Base-by-base conservation (phyloP, 2,113 vertebrate species). In the Lophius piscatorius region DNA sequence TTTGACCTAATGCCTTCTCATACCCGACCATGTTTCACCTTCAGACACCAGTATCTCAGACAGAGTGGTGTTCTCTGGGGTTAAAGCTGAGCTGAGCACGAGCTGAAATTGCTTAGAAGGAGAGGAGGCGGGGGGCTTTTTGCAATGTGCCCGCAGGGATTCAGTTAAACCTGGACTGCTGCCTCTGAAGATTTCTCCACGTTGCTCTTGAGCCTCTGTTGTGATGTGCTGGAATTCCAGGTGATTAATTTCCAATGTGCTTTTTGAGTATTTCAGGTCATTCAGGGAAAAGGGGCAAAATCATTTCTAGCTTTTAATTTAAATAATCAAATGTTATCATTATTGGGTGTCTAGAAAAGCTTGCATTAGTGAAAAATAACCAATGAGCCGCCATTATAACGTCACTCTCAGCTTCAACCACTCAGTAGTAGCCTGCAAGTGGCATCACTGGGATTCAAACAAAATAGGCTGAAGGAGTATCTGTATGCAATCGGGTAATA, bases 141-240 rank as follows among this genome's bases (percentile, higher is more conserved):
- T 24, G 40, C 33, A 18, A 41, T 51, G 34, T 54, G 56, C 47
- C 39, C 29, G 18, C 21, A 1, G 41, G 78, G 81, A 57, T 86
- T 68, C 57, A 6, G 51, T 56, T 86, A 84, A 86, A 76, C 80
- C 78, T 54, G 5, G 33, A 61, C 57, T 73, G 50, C 14, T 44
- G 52, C 66, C 72, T 69, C 67, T 74, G 73, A 48, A 82, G 72
- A 81, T 84, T 80, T 78, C 31, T 35, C 18, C 60, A 71, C 71
- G 14, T 65, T 39, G 80, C 77, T 79, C 29, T 76, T 81, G 83
- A 86, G 79, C 78, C 62, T 65, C 45, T 61, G 49, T 70, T 34
- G 77, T 73, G 51, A 79, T 16, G 45, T 12, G 49, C 68, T 62
- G 55, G 76, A 76, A 86, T 86, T 78, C 78, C 64, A 82, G 75